Evolutionary conservation across 2,888 invertebrate species (phyloP), one percentile per base, ranked within the genome.

Genomic region (Corbicula japonica): DNA sequence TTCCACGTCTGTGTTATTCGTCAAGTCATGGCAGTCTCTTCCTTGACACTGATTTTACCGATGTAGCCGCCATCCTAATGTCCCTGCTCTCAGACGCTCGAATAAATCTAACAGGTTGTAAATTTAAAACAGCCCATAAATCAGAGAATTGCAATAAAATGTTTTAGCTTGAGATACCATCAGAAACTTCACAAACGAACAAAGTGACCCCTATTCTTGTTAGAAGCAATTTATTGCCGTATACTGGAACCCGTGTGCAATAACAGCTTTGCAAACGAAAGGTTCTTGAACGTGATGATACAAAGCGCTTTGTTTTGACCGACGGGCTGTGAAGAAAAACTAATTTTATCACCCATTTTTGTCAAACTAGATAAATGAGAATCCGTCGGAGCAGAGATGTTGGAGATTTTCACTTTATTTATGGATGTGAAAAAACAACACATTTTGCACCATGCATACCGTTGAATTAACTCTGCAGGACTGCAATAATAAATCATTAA

Each of bases 291-390:
- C 34, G 74, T 52, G 77, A 71, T 71, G 81, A 79, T 74, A 80
- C 68, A 60, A 52, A 48, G 35, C 30, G 80, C 83, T 83, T 83
- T 83, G 83, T 83, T 72, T 80, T 70, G 62, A 62, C 66, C 65
- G 61, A 50, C 74, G 71, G 76, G 50, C 74, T 76, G 79, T 83
- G 76, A 83, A 79, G 74, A 73, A 71, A 83, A 76, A 83, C 83
- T 77, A 83, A 83, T 83, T 83, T 83, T 83, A 83, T 83, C 76
- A 79, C 83, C 83, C 83, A 83, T 83, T 80, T 80, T 83, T 83
- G 83, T 83, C 83, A 83, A 76, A 71, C 44, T 68, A 65, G 38
- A 83, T 79, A 72, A 83, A 83, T 83, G 79, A 50, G 74, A 79
- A 52, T 54, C 52, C 26, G 48, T 26, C n/a, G 3, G 15, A 68